These are phyloP conservation scores for Eristalis intricaria DNA, from an alignment of 2,888 invertebrate genomes.

Conservation along the genomic window DNA sequence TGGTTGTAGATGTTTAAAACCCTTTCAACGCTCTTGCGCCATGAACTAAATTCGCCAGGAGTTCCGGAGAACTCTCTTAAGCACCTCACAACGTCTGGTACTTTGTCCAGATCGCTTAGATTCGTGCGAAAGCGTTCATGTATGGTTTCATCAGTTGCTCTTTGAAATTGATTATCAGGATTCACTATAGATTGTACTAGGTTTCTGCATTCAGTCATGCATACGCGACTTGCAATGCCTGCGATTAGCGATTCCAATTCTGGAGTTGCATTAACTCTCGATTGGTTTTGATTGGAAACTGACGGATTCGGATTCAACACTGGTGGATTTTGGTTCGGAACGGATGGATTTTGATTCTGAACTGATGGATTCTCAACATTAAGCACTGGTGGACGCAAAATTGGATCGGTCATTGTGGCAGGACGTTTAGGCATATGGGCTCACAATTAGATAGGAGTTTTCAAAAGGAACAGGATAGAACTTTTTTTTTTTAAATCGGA, in stretches of 20 bases:
- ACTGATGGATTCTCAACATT: no score
- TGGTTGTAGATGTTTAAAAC: not conserved
- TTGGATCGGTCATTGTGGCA: conserved; percentile 6
- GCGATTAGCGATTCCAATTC: conserved; percentile 7
- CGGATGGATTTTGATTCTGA: no score
- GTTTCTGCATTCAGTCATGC: conserved; percentile 5
- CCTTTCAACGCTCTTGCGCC: conserved; percentile 44
- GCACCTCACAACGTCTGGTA: not conserved
- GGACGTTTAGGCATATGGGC: not conserved
- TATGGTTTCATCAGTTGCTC: not conserved
- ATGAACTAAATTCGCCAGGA: conserved; percentile 17
- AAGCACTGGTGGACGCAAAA: no score
- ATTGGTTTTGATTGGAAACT: not conserved
- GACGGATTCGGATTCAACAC: no score
- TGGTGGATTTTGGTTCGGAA: no score
- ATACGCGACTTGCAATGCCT: conserved; percentile 8
- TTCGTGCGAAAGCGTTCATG: not conserved
- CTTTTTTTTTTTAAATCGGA: no score
- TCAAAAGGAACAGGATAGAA: not conserved
- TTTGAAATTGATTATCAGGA: conserved; percentile 1
- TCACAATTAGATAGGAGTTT: not conserved
- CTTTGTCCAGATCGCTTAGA: conserved; percentile 5
- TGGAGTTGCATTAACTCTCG: conserved; percentile 1
- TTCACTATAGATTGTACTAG: not conserved
- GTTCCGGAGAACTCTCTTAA: conserved; percentile 8